Evolutionary conservation across 2,888 invertebrate genomes (phyloP), one percentile per base, ranked within the genome.

Genomic region (Spilarctia lutea): DNA sequence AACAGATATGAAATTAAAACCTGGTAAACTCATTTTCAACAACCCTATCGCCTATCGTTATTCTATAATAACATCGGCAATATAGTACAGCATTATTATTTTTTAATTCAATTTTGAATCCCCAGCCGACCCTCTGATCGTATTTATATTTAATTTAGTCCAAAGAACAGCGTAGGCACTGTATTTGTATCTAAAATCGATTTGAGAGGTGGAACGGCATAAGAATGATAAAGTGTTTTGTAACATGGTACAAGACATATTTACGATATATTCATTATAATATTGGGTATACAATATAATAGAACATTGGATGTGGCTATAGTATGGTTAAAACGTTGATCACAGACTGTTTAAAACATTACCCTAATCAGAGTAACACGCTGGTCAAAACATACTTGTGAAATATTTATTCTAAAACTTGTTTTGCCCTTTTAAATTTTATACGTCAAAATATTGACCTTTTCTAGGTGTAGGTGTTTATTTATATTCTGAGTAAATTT

Each of bases 111-210:
- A 90, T 91, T 89, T 81, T 68, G 83, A 83, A 83, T 87, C 91
- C 90, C 90, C 81, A 78, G 80, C 81, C 75, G 82, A 85, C 88
- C 89, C 87, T 89, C 84, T 82, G 72, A 86, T 87, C 88, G 86
- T 92, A 91, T 93, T 93, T 92, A 91, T 93, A 91, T 94, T 92
- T 92, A 90, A 93, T 93, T 92, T 87, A 76, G 82, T 85, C 81
- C 82, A 83, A 73, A 80, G 85, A 87, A 86, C 82, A 83, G 85
- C 79, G 81, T 82, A 77, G 86, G 87, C 86, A 79, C 75, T 72
- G 73, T 78, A 85, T 83, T 86, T 85, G 80, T 85, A 80, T 80
- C 73, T 77, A 75, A 79, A 81, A 79, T 84, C 74, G 79, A 83
- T 80, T 79, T 75, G 73, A 73, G 79, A 65, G 74, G 72, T 76